These are phyloP conservation scores for Metaphire vulgaris DNA, from an alignment of 1,140 invertebrate genomes.

Conservation along the genomic window DNA sequence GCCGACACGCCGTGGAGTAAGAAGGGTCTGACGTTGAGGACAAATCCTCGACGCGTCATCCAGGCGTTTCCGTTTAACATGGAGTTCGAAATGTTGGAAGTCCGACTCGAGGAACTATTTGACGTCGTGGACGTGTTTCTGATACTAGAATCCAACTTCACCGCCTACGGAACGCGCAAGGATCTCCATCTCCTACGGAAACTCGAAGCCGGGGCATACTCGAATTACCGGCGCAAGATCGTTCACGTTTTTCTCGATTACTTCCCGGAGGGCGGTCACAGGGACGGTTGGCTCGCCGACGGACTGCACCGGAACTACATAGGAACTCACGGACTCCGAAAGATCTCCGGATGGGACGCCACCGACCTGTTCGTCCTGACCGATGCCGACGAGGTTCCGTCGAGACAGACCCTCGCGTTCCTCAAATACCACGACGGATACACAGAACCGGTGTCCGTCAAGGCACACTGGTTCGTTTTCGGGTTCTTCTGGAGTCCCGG, in stretches of 20 bases:
- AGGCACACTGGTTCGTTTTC: constrained; percentile 10
- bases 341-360: constrained; percentile 36
- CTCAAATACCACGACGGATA: constrained; percentile 62
- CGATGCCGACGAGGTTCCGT: constrained; percentile 59
- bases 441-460: constrained; percentile 49
- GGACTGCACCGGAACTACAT: constrained; percentile 35
- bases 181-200: constrained; percentile 36
- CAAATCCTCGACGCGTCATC: constrained; percentile 22
- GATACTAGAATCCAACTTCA: constrained; percentile 24
- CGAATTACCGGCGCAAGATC: constrained; percentile 55
- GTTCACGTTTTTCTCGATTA: constrained; percentile 54
- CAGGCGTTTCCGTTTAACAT: constrained; percentile 21
- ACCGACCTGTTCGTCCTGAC: constrained; percentile 61
- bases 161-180: constrained; percentile 47
- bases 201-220: constrained; percentile 31
- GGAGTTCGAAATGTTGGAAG: constrained; percentile 26
- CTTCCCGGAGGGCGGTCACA: constrained; percentile 34
- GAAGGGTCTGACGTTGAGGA: not conserved
- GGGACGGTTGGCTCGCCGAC: constrained; percentile 21
- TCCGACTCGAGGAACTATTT: constrained; percentile 39
- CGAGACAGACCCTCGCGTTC: constrained; percentile 59
- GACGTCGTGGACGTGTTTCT: constrained; percentile 22
- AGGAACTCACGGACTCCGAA: constrained; percentile 34
- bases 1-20: not conserved
- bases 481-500: constrained; percentile 20